Percentiles rank a stretch among this genome's conserved stretches.
These are phyloP conservation scores for Hetaerina americana DNA, from an alignment of 1,140 invertebrate genomes.

Conservation along the genomic window DNA sequence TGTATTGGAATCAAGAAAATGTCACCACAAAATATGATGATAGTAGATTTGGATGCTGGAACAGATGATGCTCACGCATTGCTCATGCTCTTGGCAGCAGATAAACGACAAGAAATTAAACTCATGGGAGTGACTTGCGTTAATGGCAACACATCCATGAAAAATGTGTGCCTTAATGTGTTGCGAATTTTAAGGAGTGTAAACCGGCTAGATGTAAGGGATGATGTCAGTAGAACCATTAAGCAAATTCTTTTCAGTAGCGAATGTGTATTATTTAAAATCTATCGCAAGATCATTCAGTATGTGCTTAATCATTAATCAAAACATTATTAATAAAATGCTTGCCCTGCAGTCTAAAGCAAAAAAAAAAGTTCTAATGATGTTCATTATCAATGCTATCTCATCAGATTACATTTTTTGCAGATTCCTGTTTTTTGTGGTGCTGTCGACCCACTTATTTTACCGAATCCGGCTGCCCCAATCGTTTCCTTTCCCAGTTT, in stretches of 20 bases:
- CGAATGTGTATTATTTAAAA: too few relatives aligned
- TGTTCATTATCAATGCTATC: constrained; percentile 7
- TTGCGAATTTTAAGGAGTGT: constrained; percentile 38
- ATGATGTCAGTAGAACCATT: too few relatives aligned
- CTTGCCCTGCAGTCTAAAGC: too few relatives aligned
- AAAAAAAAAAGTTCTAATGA: background rate
- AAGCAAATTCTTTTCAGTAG: too few relatives aligned
- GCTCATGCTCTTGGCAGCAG: constrained; percentile 39
- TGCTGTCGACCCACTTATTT: constrained; percentile 35
- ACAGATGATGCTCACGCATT: constrained; percentile 51
- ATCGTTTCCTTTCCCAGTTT: constrained; percentile 22
- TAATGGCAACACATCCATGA: constrained; percentile 43
- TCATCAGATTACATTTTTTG: background rate
- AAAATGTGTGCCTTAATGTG: constrained; percentile 45
- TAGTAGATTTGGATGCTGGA: constrained; percentile 49
- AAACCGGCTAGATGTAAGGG: constrained; percentile 34
- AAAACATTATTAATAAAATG: too few relatives aligned
- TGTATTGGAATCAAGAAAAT: too few relatives aligned
- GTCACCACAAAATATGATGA: constrained; percentile 26
- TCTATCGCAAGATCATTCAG: too few relatives aligned
- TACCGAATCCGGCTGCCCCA: constrained; percentile 20
- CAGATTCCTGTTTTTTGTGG: constrained; percentile 54
- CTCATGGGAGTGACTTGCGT: constrained; percentile 48
- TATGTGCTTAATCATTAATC: too few relatives aligned
- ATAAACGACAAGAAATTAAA: constrained; percentile 30